phyloP scores from a whole-genome alignment of 2,797 vertebrate species.

The Coregonus suidteri region DNA sequence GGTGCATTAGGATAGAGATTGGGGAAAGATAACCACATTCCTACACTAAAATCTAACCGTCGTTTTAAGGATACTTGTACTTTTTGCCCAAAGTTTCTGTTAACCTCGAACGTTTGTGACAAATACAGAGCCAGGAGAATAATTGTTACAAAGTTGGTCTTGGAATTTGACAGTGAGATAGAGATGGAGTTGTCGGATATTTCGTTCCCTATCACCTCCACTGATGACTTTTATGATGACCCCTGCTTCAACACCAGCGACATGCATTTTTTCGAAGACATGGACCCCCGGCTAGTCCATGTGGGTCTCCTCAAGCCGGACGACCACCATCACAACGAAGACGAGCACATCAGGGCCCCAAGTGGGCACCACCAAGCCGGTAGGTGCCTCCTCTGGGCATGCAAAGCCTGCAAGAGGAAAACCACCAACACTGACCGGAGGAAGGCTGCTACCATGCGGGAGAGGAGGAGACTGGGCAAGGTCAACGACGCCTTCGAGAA shows the following conservation, averaged over 20 bases:
- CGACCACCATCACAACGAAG: constrained; percentile 78
- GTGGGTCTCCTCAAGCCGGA: constrained; percentile 81
- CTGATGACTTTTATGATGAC: constrained; percentile 87
- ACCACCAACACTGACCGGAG: constrained; percentile 93
- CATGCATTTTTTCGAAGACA: constrained; percentile 88
- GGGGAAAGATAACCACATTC: constrained; percentile 2
- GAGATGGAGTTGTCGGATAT: constrained; percentile 80
- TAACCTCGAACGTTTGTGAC: constrained; percentile 1
- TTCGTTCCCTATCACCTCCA: constrained; percentile 79
- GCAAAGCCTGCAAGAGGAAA: constrained; percentile 97
- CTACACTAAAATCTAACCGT: neutral
- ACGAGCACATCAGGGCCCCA: constrained; percentile 82
- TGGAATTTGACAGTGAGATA: constrained; percentile 3
- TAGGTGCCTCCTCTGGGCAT: constrained; percentile 95
- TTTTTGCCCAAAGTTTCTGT: neutral
- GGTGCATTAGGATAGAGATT: constrained; percentile 20
- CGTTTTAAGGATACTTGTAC: constrained; percentile 1
- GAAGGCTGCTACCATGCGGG: constrained; percentile 94
- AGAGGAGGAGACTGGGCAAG: constrained; percentile 91
- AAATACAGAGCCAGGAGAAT: neutral
- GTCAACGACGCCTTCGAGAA: constrained; percentile 98
- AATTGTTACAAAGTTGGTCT: constrained; percentile 8
- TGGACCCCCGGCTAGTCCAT: constrained; percentile 85
- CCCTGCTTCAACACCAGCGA: constrained; percentile 86
- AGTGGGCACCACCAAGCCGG: constrained; percentile 87